Evolutionary conservation across 1,140 invertebrate species (phyloP).

Genomic region (Saxidomus purpurata): DNA sequence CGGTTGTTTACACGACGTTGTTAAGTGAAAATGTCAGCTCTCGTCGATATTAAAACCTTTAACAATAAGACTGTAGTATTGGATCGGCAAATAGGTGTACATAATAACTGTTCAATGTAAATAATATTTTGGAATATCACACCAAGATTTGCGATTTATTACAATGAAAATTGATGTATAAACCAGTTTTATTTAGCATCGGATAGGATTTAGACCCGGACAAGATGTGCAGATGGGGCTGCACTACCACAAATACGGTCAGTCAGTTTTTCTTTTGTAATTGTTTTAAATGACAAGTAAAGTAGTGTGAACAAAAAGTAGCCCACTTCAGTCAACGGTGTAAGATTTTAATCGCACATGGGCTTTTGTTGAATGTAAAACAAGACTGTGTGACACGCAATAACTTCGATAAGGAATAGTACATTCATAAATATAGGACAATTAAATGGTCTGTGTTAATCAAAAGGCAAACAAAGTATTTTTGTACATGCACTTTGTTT

Average conservation of each 20-base stretch:
- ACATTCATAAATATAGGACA: too few relatives aligned
- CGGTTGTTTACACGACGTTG: constrained; percentile 13
- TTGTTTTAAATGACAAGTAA: background rate
- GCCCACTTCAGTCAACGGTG: too few relatives aligned
- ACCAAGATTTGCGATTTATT: too few relatives aligned
- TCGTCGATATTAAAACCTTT: background rate
- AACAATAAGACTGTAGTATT: constrained; percentile 5
- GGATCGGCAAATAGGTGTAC: background rate
- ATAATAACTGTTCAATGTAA: constrained; percentile 5
- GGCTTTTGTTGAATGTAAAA: too few relatives aligned
- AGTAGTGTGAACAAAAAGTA: background rate
- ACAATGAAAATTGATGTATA: background rate
- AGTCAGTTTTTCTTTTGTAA: constrained; percentile 6
- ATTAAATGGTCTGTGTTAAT: too few relatives aligned
- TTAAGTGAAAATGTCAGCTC: constrained; percentile 29
- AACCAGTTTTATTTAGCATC: background rate
- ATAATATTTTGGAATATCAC: background rate
- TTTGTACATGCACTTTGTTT: too few relatives aligned
- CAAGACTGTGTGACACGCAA: too few relatives aligned
- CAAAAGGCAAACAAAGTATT: too few relatives aligned
- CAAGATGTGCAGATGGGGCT: constrained; percentile 56
- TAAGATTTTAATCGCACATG: too few relatives aligned
- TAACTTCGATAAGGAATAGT: too few relatives aligned
- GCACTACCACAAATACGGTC: constrained; percentile 51
- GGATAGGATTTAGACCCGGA: background rate